Conservation (phyloP, 1,140 invertebrate species). For the Periplaneta americana region DNA sequence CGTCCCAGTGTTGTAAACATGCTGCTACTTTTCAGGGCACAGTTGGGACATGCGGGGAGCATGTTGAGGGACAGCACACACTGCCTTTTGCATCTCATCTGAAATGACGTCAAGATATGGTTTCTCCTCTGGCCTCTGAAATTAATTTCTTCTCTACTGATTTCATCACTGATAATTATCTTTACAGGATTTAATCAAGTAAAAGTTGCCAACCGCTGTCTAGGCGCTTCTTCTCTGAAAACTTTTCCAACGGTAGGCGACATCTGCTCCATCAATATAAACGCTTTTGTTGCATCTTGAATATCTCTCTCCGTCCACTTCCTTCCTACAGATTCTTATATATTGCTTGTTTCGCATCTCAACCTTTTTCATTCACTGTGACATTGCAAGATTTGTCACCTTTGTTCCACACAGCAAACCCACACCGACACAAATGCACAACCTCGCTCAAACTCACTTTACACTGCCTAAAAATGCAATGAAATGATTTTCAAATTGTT, state of each 20-base stretch:
- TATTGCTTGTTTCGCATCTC: background rate
- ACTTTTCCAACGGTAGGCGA: background rate
- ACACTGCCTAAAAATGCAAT: too few species aligned
- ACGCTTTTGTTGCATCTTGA: background rate
- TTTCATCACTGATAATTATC: background rate
- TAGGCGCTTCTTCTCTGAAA: background rate
- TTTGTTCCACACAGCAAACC: background rate
- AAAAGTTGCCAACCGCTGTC: background rate
- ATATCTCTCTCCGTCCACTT: background rate
- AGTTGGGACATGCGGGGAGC: background rate
- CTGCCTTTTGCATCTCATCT: background rate
- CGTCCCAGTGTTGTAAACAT: background rate
- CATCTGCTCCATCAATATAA: background rate
- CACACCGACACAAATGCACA: too few species aligned
- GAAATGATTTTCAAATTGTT: too few species aligned
- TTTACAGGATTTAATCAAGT: background rate
- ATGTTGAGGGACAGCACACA: background rate
- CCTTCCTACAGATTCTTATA: background rate
- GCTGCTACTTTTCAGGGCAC: too few species aligned
- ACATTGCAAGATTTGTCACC: background rate
- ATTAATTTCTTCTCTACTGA: background rate
- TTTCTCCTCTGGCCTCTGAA: background rate
- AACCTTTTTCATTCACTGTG: too few species aligned
- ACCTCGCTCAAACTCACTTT: too few species aligned
- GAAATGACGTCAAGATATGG: background rate